phyloP scores from a whole-genome alignment of 1,140 invertebrate genomes.

The Tribolium castaneum region DNA sequence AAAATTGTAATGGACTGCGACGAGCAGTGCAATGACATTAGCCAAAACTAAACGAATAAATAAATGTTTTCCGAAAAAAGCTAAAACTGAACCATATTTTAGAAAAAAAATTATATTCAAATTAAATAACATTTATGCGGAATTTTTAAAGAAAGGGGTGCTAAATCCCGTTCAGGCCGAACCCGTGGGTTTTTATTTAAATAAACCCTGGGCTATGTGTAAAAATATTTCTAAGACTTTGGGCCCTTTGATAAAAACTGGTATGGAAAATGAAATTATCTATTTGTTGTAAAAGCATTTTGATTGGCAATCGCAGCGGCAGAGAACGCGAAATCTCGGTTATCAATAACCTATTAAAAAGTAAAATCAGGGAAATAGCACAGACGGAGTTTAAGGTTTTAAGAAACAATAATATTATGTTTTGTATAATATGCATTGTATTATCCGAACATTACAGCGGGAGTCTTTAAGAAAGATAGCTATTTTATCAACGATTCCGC shows the following conservation, averaged over 20 bases:
- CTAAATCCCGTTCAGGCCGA: neutral
- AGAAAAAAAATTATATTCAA: too few relatives aligned
- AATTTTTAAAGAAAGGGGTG: neutral
- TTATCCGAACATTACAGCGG: conserved; percentile 58
- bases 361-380: conserved; percentile 51
- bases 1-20: too few relatives aligned
- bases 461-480: conserved; percentile 53
- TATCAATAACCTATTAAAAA: conserved; percentile 48
- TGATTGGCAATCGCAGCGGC: neutral
- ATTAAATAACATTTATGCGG: too few relatives aligned
- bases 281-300: too few relatives aligned
- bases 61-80: too few relatives aligned
- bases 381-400: conserved; percentile 60
- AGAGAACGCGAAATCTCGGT: conserved; percentile 9
- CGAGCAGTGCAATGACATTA: too few relatives aligned
- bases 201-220: neutral
- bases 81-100: too few relatives aligned
- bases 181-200: too few relatives aligned
- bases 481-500: conserved; percentile 46
- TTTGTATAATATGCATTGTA: conserved; percentile 62
- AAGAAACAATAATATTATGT: conserved; percentile 63
- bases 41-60: too few relatives aligned
- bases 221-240: neutral
- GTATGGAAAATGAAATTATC: neutral
- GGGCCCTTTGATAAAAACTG: neutral